Evolutionary conservation across 1,140 invertebrate genomes (phyloP), one percentile per base, ranked within the genome.

Genomic region (Orchesella cincta): DNA sequence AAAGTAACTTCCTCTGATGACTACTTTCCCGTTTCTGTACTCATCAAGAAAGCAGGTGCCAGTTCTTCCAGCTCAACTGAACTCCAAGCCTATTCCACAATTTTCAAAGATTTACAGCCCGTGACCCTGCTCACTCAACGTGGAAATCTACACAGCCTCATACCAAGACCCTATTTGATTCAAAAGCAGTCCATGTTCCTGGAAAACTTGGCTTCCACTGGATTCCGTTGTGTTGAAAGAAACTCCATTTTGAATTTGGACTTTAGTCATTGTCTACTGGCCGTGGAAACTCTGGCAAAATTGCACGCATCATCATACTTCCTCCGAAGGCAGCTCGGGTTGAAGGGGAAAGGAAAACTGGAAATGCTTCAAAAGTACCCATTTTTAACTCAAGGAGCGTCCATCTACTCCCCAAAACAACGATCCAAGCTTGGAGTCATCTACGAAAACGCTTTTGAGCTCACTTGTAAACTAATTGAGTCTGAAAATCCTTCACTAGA

Each of bases 281-380:
- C 73, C 35, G 12, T 78, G 23, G 73, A 78, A 39, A 36, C 64
- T 54, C 28, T 78, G 29, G 77, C 77, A 18, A 31, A 46, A 36
- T 75, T 75, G 52, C 77, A 78, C 71, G 77, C 77, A 36, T 34
- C 36, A 33, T 78, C 77, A 18, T 78, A 75, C 29, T 26, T 54
- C n/a, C 23, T 71, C 2, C 62, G 67, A 57, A 70, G 34, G 29
- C 73, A 78, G 57, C 18, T 75, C 2, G 73, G 54, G 0, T 36
- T 33, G 54, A 1, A 64, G 23, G 46, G 71, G 1, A 0, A 64
- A n/a, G 46, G 67, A 23, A 39, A 57, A 0, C 12, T 75, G 5
- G 71, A 74, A 54, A 18, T 78, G 16, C 20, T 78, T 3, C 16
- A 34, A 16, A 74, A 75, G 39, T 75, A 70, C 67, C 64, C 77